Percentiles rank a stretch among this genome's conserved stretches.
Conservation (phyloP, 2,888 invertebrate genomes). For the Adineta ricciae region DNA sequence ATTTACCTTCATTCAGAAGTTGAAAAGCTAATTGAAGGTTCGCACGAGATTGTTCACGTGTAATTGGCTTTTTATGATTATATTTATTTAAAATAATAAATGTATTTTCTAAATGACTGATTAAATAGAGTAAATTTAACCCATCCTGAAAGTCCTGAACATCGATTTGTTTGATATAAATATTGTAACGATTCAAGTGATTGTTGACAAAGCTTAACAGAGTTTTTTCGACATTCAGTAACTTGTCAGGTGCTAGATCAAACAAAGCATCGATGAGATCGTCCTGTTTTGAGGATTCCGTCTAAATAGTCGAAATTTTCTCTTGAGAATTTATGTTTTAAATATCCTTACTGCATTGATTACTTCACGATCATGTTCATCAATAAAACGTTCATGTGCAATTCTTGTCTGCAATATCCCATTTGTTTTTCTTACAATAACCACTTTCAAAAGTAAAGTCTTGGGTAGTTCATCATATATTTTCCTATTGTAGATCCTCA, state of each 20-base stretch:
- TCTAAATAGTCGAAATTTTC: neutral
- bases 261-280: neutral
- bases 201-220: neutral
- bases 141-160: constrained; percentile 15
- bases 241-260: neutral
- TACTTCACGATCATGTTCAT: neutral
- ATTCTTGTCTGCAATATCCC: neutral
- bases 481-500: constrained; percentile 64
- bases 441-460: constrained; percentile 80
- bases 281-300: neutral
- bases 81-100: neutral
- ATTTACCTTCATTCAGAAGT: constrained; percentile 6
- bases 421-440: constrained; percentile 64
- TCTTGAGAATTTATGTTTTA: neutral
- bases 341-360: neutral
- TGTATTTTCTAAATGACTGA: neutral
- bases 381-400: neutral
- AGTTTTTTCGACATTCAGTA: neutral
- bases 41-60: neutral
- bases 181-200: neutral
- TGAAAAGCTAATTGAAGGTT: constrained; percentile 2
- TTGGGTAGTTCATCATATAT: constrained; percentile 91
- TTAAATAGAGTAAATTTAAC: constrained; percentile 14
- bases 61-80: neutral
- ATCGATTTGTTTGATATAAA: neutral